Percentiles rank a stretch among this genome's conserved stretches.
Evolutionary conservation across 2,888 invertebrate species (phyloP).

Genomic region (Amphipoea lucens): DNA sequence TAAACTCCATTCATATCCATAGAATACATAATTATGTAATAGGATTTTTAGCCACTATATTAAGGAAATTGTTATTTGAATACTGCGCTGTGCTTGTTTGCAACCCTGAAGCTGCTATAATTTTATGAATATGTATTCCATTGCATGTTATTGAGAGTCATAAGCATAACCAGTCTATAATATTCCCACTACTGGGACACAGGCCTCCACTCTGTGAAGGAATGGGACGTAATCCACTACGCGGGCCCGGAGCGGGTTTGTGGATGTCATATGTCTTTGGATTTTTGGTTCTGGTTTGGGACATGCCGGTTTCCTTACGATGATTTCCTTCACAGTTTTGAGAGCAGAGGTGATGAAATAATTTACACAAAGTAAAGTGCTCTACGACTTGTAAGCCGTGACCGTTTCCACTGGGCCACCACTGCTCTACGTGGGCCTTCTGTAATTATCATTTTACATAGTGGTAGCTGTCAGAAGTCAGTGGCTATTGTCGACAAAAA

Average conservation of each 20-base stretch:
- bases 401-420: background rate
- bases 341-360: background rate
- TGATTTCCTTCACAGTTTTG: background rate
- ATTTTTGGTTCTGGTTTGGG: background rate
- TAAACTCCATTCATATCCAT: background rate
- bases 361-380: no score
- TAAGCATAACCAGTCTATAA: background rate
- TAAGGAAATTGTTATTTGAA: background rate
- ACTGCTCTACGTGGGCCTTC: slow-evolving; percentile 10
- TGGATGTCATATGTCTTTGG: background rate
- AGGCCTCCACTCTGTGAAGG: background rate
- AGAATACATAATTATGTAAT: background rate
- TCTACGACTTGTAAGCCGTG: background rate
- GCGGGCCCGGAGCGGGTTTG: background rate
- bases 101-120: background rate
- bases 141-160: background rate
- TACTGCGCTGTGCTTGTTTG: background rate
- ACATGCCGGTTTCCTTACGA: background rate
- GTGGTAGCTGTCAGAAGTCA: slow-evolving; percentile 28
- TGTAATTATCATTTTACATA: background rate
- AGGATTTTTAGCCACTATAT: background rate
- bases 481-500: slow-evolving; percentile 59
- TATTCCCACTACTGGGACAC: background rate
- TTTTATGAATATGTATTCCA: background rate
- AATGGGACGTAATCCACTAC: background rate